Percentiles rank a stretch among this genome's conserved stretches.
phyloP scores from a whole-genome alignment of 2,113 vertebrate genomes.

The Thinocorus orbignyianus region DNA sequence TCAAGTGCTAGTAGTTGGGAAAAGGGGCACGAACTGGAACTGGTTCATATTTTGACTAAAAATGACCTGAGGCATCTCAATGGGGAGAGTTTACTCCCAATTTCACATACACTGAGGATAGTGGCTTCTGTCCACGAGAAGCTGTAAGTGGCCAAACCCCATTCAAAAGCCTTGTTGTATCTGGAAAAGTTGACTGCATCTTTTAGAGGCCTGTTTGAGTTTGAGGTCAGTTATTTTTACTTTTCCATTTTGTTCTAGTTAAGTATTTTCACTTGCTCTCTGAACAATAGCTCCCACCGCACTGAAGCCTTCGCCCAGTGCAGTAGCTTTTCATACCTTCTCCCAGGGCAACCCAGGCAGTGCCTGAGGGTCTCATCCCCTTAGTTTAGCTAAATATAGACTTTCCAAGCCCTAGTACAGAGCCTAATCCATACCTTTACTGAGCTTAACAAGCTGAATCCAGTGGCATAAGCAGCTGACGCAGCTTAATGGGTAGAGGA shows the following conservation, averaged over 20 bases:
- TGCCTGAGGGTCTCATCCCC: constrained; percentile 1
- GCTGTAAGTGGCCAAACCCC: neutral
- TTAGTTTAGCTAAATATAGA: constrained; percentile 44
- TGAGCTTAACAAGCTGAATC: constrained; percentile 8
- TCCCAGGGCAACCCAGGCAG: neutral
- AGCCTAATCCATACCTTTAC: constrained; percentile 49
- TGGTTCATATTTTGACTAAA: neutral
- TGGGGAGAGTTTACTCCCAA: neutral
- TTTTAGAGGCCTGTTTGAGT: neutral
- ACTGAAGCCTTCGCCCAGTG: neutral
- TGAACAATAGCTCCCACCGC: constrained; percentile 27
- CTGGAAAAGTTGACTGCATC: neutral
- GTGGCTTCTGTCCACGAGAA: neutral
- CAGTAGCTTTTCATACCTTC: neutral
- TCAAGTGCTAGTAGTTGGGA: neutral
- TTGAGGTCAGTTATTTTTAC: constrained; percentile 54
- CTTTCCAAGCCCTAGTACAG: neutral
- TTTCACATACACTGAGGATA: neutral
- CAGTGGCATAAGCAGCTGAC: constrained; percentile 8
- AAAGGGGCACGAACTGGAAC: neutral
- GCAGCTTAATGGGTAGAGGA: neutral
- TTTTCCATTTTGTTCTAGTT: neutral
- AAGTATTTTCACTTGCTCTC: neutral
- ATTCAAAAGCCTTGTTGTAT: neutral
- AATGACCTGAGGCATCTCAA: neutral